A percentile compares a stretch with the other conserved stretches of the same genome.
phyloP scores from a whole-genome alignment of 2,797 vertebrate species.

The Phylloscopus collybita region DNA sequence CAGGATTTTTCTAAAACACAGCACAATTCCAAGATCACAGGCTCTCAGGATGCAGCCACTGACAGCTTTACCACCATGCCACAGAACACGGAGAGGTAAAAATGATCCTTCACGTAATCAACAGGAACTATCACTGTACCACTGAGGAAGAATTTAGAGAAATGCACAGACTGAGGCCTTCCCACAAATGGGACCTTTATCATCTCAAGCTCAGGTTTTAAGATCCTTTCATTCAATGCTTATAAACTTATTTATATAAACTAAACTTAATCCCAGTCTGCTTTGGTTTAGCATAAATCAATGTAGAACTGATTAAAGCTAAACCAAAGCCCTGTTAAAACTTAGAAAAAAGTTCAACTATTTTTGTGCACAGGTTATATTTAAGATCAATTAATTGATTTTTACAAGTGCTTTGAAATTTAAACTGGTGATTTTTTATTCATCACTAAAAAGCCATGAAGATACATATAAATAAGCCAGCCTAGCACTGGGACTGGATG shows the following conservation, averaged over 20 bases:
- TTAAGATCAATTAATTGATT: not conserved
- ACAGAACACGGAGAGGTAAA: not conserved
- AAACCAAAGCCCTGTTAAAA: not conserved
- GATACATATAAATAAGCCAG: not conserved
- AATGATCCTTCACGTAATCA: not conserved
- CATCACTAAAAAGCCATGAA: not conserved
- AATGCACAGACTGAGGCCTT: not conserved
- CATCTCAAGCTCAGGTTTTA: not conserved
- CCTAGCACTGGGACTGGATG: not conserved
- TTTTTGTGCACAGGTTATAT: not conserved
- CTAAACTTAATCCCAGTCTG: not conserved
- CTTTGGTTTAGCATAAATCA: not conserved
- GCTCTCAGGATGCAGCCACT: not conserved
- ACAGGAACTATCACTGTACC: not conserved
- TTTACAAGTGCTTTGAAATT: not conserved
- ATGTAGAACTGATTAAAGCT: not conserved
- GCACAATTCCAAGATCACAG: not conserved
- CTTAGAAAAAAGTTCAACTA: not conserved
- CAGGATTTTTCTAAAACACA: not conserved
- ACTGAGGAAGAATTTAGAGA: not conserved
- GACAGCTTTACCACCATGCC: slow-evolving; percentile 8
- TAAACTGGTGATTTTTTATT: not conserved
- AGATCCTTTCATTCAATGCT: not conserved
- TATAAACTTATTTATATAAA: not conserved
- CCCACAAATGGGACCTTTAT: not conserved